Base-by-base conservation (phyloP, 2,113 vertebrate genomes). In the Pteronura brasiliensis region DNA sequence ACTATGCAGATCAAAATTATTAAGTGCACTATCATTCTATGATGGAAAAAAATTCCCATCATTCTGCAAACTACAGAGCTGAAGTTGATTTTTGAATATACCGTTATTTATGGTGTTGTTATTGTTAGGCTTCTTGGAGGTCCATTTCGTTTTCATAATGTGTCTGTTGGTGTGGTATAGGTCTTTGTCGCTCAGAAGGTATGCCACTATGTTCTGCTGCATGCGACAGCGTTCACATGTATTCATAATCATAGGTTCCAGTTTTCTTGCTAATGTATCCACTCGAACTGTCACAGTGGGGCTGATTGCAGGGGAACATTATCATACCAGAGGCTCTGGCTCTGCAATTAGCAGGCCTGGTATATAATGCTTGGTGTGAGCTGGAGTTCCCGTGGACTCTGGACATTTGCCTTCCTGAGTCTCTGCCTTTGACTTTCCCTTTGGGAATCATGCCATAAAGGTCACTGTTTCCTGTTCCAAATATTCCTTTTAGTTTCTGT, bases 401-500 rank as follows among this genome's bases (percentile, higher is more conserved):
- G 95, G 52, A 92, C 29, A 1, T 83, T 27, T 65, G 89, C 76
- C 90, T 85, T 96, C 71, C 71, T 49, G 52, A 63, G 59, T 42
- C 39, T 86, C 79, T 52, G 69, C 80, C 44, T 94, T 93, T 61
- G 57, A 63, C 61, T 84, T 91, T 93, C 65, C 93, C 92, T 93
- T 96, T 23, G 74, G 97, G 95, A 97, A 90, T 77, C 27, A 69
- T 49, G 91, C 94, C 90, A 92, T 67, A 74, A 96, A 95, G 92
- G 57, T 92, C 95, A 94, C 85, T 34, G 80, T 90, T 97, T 96
- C 92, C 88, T 61, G 90, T 81, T 96, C 80, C 69, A 44, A 97
- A 81, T 93, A 88, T 90, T 96, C 93, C 96, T 97, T 97, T 97
- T 92, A 72, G 90, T 96, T 96, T 97, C 94, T 96, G 49, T 77